Evolutionary conservation across 1,140 invertebrate species (phyloP).

Genomic region (Listronotus oregonensis): DNA sequence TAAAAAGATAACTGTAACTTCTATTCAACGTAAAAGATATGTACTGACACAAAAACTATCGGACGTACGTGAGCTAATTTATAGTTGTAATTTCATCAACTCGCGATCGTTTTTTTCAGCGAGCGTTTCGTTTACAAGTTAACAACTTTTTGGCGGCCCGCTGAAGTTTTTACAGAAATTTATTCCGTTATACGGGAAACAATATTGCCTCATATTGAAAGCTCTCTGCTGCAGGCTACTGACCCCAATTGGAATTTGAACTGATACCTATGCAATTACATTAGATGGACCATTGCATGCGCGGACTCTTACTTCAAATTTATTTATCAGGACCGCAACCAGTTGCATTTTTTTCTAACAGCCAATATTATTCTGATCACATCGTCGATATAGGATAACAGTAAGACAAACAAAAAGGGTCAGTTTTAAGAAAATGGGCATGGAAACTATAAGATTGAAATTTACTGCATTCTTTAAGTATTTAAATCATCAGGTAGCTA

Average conservation of each 20-base stretch:
- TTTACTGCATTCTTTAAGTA: too few relatives aligned
- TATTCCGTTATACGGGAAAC: conserved; percentile 41
- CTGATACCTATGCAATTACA: conserved; percentile 40
- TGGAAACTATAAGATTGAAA: too few relatives aligned
- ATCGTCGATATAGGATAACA: too few relatives aligned
- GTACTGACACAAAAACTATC: conserved; percentile 33
- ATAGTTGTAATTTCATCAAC: conserved; percentile 43
- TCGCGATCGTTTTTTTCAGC: conserved; percentile 28
- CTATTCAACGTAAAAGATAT: conserved; percentile 40
- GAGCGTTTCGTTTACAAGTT: conserved; percentile 37
- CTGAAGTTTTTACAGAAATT: conserved; percentile 28
- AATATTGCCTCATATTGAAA: conserved; percentile 41
- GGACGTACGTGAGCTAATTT: conserved; percentile 44
- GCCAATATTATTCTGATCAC: too few relatives aligned
- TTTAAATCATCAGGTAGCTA: too few relatives aligned
- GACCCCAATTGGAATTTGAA: conserved; percentile 41
- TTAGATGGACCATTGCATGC: conserved; percentile 33
- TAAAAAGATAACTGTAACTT: conserved; percentile 41
- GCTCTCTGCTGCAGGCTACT: conserved; percentile 34
- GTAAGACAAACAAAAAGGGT: too few relatives aligned
- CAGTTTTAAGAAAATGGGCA: too few relatives aligned
- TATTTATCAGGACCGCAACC: too few relatives aligned
- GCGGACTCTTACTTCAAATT: too few relatives aligned
- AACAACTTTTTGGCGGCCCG: conserved; percentile 43
- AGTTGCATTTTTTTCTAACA: too few relatives aligned